Evolutionary conservation across 1,140 invertebrate genomes (phyloP), one percentile per base, ranked within the genome.

Genomic region (Scaptomyza graminum): DNA sequence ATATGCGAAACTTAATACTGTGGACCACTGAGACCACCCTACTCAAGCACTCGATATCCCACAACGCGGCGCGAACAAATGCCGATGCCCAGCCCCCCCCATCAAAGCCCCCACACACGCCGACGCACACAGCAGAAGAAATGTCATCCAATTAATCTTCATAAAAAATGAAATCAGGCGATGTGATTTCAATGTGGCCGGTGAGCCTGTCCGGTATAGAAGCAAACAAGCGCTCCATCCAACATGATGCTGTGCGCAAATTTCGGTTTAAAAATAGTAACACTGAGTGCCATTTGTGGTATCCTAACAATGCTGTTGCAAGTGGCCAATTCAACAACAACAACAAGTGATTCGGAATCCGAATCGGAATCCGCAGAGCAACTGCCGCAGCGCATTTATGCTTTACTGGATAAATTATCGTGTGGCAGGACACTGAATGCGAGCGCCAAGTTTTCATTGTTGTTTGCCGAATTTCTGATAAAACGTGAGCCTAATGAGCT

Each of bases 111-210:
- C 28, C 41, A 13, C 2, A 22, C 18, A 50, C 43, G 67, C 60
- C 61, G 12, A 57, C 68, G 62, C 68, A 15, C 62, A 15, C 5
- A 43, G 60, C 69, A 31, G 57, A 67, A 85, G 59, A 81, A 85
- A 85, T 85, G 74, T 52, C 57, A 50, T 50, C 72, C 81, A 70
- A 85, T 85, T 85, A 87, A 85, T 85, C 81, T 85, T 85, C 77
- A 85, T 85, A 76, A 87, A 77, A 56, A 74, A 51, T 72, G 81
- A 85, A 85, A 85, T 85, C 81, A 87, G 57, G 62, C 82, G 74
- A 85, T 65, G 81, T 85, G 65, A 81, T 79, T 85, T 81, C 74
- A 55, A 76, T 60, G 65, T 47, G 68, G 51, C 73, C 51, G 41
- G 31, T 51, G 37, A 15, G 4, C 43, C 7, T 31, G 37, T 13